Evolutionary conservation across 1,140 invertebrate genomes (phyloP).

Genomic region (Oryzaephilus surinamensis): DNA sequence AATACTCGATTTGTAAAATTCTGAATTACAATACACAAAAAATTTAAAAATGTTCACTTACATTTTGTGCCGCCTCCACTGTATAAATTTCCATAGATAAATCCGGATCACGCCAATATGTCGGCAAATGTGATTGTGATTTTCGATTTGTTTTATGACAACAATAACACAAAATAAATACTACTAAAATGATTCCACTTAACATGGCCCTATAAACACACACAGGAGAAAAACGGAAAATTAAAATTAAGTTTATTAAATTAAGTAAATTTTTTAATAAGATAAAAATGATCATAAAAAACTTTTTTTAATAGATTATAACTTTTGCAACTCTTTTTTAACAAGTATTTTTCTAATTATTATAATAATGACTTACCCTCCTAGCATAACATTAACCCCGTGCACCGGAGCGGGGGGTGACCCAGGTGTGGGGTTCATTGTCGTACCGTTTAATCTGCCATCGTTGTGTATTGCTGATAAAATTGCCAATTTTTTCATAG

Average conservation of each 20-base stretch:
- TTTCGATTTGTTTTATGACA: conserved; percentile 53
- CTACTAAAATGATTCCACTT: conserved; percentile 48
- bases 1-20: too few relatives aligned
- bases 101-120: conserved; percentile 48
- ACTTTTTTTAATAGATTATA: too few relatives aligned
- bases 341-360: too few relatives aligned
- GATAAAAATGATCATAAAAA: neutral
- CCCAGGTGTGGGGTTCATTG: conserved; percentile 33
- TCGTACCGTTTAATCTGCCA: conserved; percentile 28
- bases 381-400: conserved; percentile 50
- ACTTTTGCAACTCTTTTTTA: too few relatives aligned
- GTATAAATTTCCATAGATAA: conserved; percentile 53
- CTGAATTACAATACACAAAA: too few relatives aligned
- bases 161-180: conserved; percentile 54
- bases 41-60: too few relatives aligned
- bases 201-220: conserved; percentile 47
- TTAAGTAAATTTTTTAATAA: neutral
- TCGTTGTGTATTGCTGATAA: conserved; percentile 29
- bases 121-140: conserved; percentile 43
- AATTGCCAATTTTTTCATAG: conserved; percentile 36
- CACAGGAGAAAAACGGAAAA: neutral
- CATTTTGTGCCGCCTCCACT: conserved; percentile 46
- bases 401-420: conserved; percentile 38
- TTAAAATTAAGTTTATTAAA: neutral
- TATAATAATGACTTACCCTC: conserved; percentile 51